Base-by-base conservation (phyloP, 2,888 invertebrate genomes). In the Lasioglossum villosulum region DNA sequence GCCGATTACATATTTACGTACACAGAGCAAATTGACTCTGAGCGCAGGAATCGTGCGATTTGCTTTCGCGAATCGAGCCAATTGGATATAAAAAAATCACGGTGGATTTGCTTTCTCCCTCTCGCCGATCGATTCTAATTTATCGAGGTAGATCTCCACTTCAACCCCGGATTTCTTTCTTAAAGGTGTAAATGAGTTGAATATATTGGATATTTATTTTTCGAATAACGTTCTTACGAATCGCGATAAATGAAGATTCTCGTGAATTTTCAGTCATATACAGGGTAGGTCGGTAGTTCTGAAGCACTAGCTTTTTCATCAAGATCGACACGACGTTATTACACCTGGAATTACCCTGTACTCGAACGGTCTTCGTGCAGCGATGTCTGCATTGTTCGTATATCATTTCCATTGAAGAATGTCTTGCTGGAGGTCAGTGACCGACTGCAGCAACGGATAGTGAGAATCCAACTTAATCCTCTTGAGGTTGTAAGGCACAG, bases 1-100 rank as follows among this genome's bases (percentile, higher is more conserved):
- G 23, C 79, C 82, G 82, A 83, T 89, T 88, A 89, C 85, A 90
- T 90, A 90, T 90, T 89, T 89, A 89, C 88, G 86, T 73, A 48
- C 70, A 48, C 68, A 42, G 75, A 75, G 82, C 80, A 89, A 88
- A 89, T 90, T 89, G 84, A 81, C 80, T 86, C 72, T 70, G 63
- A 70, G 56, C 59, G 81, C 78, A 81, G 59, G 70, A 77, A 59
- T 75, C 74, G 27, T 63, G 59, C 84, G 87, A 83, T 87, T 88
- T 90, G 78, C 80, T 30, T 70, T 52, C 68, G 68, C 76, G 82
- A 84, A 78, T 80, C 83, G 86, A 83, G 83, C 83, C 86, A 89
- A 90, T 88, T 84, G 80, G 72, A 42, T 27, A 74, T 81, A 30
- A 84, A 86, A 86, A 89, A 68, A 37, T 68, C 68, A 10, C 68